Percentiles rank a stretch among this genome's conserved stretches.
Evolutionary conservation across 1,140 invertebrate genomes (phyloP).

Genomic region (Aricia agestis): DNA sequence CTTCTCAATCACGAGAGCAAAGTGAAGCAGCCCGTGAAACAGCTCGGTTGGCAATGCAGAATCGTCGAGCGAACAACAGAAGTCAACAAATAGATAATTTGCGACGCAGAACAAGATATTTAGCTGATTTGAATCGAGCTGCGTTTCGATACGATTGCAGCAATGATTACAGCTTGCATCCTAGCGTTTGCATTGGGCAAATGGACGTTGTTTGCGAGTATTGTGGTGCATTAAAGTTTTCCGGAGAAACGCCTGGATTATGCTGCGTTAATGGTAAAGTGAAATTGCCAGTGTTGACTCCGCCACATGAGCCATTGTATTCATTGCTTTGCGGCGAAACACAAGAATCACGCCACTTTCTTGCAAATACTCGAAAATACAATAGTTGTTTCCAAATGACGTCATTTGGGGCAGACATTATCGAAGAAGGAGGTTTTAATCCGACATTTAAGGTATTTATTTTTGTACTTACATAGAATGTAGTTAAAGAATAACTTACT

Average conservation of each 20-base stretch:
- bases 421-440: conserved; percentile 40
- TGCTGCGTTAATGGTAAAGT: conserved; percentile 33
- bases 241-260: conserved; percentile 49
- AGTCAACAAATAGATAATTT: conserved; percentile 43
- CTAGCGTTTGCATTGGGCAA: conserved; percentile 35
- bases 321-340: conserved; percentile 36
- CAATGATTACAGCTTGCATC: conserved; percentile 51
- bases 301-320: conserved; percentile 34
- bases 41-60: conserved; percentile 40
- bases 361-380: conserved; percentile 41
- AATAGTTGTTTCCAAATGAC: conserved; percentile 42
- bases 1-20: conserved; percentile 46
- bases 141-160: conserved; percentile 49
- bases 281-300: conserved; percentile 28
- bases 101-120: conserved; percentile 39
- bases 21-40: conserved; percentile 54
- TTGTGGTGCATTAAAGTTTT: conserved; percentile 49
- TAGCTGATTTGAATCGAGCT: conserved; percentile 41
- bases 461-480: conserved; percentile 28
- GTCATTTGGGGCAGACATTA: conserved; percentile 37
- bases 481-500: conserved; percentile 29
- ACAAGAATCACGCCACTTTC: conserved; percentile 39
- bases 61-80: conserved; percentile 33
- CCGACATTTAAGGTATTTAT: conserved; percentile 32
- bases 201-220: conserved; percentile 40